Conservation (phyloP, 2,113 vertebrate genomes). For the Parus major region DNA sequence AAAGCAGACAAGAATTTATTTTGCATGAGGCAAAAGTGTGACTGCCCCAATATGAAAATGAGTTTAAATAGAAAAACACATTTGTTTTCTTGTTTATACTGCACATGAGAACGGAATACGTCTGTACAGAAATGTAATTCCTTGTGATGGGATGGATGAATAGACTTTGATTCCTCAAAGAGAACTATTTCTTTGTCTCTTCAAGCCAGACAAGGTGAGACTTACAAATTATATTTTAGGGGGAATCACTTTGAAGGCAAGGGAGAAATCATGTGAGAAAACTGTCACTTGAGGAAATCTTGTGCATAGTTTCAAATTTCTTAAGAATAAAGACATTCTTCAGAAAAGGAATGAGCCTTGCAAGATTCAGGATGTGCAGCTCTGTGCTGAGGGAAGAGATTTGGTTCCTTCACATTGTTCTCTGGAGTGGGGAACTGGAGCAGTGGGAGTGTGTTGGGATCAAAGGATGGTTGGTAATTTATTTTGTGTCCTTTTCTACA, state of each 20-base stretch:
- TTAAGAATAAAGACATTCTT: conserved; percentile 25
- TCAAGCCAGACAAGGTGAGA: neutral
- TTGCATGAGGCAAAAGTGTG: neutral
- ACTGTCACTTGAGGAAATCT: neutral
- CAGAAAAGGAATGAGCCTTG: conserved; percentile 2
- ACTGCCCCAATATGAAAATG: neutral
- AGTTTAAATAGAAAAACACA: neutral
- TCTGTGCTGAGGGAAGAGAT: neutral
- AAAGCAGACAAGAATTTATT: neutral
- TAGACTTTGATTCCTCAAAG: neutral
- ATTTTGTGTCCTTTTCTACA: conserved; percentile 61
- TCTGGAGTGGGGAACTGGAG: neutral
- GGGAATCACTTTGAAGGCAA: neutral
- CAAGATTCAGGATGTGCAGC: neutral
- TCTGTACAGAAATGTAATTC: neutral
- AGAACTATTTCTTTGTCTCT: neutral
- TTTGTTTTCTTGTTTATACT: neutral
- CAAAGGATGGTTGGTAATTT: conserved; percentile 58
- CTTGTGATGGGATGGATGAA: neutral
- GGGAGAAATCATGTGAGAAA: neutral
- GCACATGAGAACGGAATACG: neutral
- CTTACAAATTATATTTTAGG: neutral
- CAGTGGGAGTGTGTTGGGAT: conserved; percentile 43
- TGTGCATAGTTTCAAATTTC: neutral
- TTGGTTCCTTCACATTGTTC: conserved; percentile 8